phyloP scores from a whole-genome alignment of 2,888 invertebrate genomes.

The Rutpela maculata region DNA sequence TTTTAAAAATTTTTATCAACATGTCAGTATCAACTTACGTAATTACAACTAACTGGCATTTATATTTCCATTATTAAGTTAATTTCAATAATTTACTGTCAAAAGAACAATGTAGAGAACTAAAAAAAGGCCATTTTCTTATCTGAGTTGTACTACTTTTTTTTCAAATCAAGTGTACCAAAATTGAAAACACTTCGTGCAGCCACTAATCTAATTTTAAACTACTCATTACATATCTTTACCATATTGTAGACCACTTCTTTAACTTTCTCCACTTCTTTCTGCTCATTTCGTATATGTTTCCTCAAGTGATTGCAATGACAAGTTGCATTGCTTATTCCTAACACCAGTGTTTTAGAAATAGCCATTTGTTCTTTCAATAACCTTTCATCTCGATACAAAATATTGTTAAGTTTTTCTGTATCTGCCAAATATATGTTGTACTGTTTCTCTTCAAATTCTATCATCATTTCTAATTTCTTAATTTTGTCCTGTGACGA shows the following conservation, averaged over 20 bases:
- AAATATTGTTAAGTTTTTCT: slow-evolving; percentile 57
- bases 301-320: slow-evolving; percentile 73
- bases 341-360: slow-evolving; percentile 73
- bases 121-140: too few species aligned
- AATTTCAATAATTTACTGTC: too few species aligned
- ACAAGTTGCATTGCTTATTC: slow-evolving; percentile 76
- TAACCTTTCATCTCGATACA: slow-evolving; percentile 54
- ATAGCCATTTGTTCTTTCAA: slow-evolving; percentile 56
- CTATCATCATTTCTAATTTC: slow-evolving; percentile 78
- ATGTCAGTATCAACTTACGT: too few species aligned
- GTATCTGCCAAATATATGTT: slow-evolving; percentile 55
- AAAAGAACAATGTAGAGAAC: too few species aligned
- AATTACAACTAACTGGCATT: too few species aligned
- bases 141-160: too few species aligned
- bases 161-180: too few species aligned
- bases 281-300: slow-evolving; percentile 74
- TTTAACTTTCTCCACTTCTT: slow-evolving; percentile 75
- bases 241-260: slow-evolving; percentile 80
- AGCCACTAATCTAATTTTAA: not conserved
- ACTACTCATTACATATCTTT: slow-evolving; percentile 65
- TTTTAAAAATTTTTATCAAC: too few species aligned
- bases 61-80: too few species aligned
- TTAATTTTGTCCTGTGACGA: slow-evolving; percentile 76
- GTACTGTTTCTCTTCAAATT: slow-evolving; percentile 74
- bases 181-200: not conserved